A percentile compares a stretch with the other conserved stretches of the same genome.
These are phyloP conservation scores for Andrena dorsata DNA, from an alignment of 2,888 invertebrate species.

Conservation along the genomic window DNA sequence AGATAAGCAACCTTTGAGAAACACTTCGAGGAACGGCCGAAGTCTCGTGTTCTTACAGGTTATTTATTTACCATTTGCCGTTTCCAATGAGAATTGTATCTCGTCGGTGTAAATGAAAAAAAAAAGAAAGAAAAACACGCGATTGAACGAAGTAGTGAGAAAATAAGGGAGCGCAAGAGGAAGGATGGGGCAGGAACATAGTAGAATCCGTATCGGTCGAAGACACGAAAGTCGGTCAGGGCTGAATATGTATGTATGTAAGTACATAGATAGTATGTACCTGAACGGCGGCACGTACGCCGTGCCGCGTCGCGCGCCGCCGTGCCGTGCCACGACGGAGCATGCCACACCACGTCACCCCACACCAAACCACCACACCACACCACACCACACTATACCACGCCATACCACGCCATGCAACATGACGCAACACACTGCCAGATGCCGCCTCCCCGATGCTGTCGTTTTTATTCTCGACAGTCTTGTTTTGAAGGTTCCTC, in stretches of 20 bases:
- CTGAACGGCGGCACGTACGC: constrained; percentile 50
- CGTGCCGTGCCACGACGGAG: not conserved
- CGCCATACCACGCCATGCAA: not conserved
- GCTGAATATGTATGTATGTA: constrained; percentile 27
- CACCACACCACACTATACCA: not conserved
- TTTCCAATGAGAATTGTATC: not conserved
- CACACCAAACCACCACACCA: no score
- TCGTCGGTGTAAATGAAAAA: not conserved
- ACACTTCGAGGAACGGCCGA: no score
- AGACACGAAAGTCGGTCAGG: constrained; percentile 63
- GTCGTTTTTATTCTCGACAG: constrained; percentile 4
- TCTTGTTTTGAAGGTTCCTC: constrained; percentile 11
- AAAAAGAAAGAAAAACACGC: not conserved
- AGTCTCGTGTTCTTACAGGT: no score
- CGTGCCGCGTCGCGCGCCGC: not conserved
- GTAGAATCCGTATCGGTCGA: constrained; percentile 35
- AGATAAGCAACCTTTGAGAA: no score
- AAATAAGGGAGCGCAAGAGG: not conserved
- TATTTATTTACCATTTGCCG: no score
- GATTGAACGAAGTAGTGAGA: no score
- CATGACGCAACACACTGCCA: not conserved
- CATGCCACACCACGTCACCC: not conserved
- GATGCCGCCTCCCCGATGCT: not conserved
- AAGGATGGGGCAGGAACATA: not conserved
- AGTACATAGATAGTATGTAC: constrained; percentile 7